A percentile compares a stretch with the other conserved stretches of the same genome.
phyloP scores from a whole-genome alignment of 92 coral and sea anemone genomes.

The Zoanthus sansibaricus region DNA sequence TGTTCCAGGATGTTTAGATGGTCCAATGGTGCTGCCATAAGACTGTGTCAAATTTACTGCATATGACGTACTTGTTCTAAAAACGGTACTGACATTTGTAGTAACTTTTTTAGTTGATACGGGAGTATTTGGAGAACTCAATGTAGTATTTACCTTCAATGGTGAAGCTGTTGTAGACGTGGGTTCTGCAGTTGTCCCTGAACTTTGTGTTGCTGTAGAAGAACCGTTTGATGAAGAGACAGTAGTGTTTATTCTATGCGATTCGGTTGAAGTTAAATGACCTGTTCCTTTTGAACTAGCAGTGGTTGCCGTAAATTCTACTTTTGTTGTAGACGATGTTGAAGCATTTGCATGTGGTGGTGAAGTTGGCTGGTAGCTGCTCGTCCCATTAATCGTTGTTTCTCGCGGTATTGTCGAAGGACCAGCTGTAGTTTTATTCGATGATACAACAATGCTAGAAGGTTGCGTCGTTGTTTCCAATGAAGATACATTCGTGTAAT shows the following conservation, averaged over 20 bases:
- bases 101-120: background rate
- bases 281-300: background rate
- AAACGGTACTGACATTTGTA: background rate
- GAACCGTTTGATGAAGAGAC: background rate
- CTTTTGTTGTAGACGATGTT: background rate
- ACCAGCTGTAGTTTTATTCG: background rate
- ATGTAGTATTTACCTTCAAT: background rate
- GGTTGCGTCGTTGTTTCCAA: background rate
- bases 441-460: background rate
- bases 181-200: background rate
- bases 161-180: conserved; percentile 2
- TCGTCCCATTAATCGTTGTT: background rate
- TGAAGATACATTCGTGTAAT: background rate
- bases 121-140: conserved; percentile 5
- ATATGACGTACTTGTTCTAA: background rate
- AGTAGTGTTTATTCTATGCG: background rate
- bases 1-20: conserved; percentile 6
- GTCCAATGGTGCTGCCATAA: too few relatives aligned
- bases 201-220: background rate
- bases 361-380: background rate
- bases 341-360: background rate
- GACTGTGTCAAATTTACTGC: conserved; percentile 4
- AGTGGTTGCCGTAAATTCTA: background rate
- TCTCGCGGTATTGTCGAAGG: background rate
- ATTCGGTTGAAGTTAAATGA: too few relatives aligned